phyloP scores from a whole-genome alignment of 2,113 vertebrate genomes.

The Actenoides hombroni region DNA sequence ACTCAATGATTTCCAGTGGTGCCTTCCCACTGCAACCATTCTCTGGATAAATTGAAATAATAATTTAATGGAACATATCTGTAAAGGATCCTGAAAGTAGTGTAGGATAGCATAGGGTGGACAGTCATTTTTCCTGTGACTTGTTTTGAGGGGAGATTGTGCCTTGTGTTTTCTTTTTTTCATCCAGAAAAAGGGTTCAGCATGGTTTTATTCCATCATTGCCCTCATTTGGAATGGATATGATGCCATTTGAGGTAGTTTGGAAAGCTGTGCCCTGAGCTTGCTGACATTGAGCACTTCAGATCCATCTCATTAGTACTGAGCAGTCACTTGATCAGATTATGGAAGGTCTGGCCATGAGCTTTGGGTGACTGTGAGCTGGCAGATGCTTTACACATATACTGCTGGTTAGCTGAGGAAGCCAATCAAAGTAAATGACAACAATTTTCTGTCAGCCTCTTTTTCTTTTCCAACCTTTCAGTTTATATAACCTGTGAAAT shows the following conservation, averaged over 20 bases:
- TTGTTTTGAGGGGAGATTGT: background rate
- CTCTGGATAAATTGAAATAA: background rate
- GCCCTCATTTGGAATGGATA: background rate
- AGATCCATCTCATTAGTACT: slow-evolving; percentile 53
- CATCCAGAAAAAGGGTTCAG: background rate
- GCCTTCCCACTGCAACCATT: background rate
- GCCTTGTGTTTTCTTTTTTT: background rate
- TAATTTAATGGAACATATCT: background rate
- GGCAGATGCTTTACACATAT: background rate
- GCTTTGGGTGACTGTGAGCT: background rate
- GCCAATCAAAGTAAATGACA: slow-evolving; percentile 11
- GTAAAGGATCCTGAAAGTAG: background rate
- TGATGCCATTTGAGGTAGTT: background rate
- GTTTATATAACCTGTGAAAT: slow-evolving; percentile 11
- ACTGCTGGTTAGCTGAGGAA: slow-evolving; percentile 7
- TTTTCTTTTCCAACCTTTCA: background rate
- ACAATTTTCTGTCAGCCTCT: background rate
- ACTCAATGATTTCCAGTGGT: background rate
- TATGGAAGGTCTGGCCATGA: slow-evolving; percentile 19
- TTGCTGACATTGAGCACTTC: slow-evolving; percentile 22
- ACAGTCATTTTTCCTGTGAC: background rate
- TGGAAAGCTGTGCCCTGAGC: background rate
- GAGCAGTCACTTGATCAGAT: slow-evolving; percentile 35
- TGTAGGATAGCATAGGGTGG: background rate
- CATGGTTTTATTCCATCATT: background rate